Base-by-base conservation (phyloP, 2,113 vertebrate species). In the Strix uralensis region DNA sequence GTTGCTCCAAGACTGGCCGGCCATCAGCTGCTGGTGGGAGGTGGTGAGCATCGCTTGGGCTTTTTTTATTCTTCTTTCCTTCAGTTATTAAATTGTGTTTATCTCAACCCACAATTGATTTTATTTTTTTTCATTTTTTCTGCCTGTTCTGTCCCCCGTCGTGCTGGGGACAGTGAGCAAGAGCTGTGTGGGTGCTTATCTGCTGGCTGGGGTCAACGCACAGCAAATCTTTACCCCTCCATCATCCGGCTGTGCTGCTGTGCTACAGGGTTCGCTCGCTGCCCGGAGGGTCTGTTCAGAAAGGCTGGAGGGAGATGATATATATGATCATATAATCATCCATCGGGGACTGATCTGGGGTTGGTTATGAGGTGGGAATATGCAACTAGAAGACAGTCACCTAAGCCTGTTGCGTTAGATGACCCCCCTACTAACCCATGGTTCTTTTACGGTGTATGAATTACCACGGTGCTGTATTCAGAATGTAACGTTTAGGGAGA, bases 121-220 rank as follows among this genome's bases (percentile, higher is more conserved):
- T 10, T 25, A 13, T 44, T 26, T 25, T 7, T 46, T 42, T 12
- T 2, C 9, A 51, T 38, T 69, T 87, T 79, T 17, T 62, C 13
- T 69, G 23, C 44, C 34, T 25, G 22, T 74, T 67, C 70, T 67
- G 27, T 66, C 10, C 59, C 38, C n/a, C 0, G 0, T 22, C 5
- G 0, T 1, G 1, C 36, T 4, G 26, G n/a, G 38, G 46, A 22
- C 13, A 32, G 44, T 2, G 22, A 19, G 2, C 1, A 4, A 27
- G 61, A 51, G 32, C 44, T 29, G 27, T 14, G 67, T 11, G n/a
- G 42, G 44, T 36, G 8, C 25, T n/a, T 11, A 30, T 44, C 36
- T 66, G 44, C 54, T 47, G 34, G 9, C 44, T 1, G 1, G 22
- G 69, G 36, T 36, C 36, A 81, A 17, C 42, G 23, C 29, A 7